Base-by-base conservation (phyloP, 2,888 invertebrate species). In the Unio delphinus region DNA sequence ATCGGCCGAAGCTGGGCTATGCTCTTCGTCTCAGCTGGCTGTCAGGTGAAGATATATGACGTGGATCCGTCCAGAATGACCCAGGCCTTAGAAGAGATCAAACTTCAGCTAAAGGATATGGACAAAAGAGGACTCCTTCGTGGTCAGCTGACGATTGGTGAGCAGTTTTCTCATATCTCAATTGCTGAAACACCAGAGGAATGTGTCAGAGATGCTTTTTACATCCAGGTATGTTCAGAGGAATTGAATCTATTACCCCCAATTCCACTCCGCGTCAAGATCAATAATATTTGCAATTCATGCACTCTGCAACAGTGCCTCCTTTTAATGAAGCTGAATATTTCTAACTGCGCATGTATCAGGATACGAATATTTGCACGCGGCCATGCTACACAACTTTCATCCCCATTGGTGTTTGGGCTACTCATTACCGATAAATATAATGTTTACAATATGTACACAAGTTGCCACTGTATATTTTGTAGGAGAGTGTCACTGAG, bases 1-100 rank as follows among this genome's bases (percentile, higher is more conserved):
- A 98, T 99, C 83, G 99, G 98, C 5, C 93, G 96, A 71, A 97
- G 97, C 83, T 99, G 97, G 97, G 95, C 98, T 0, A 98, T 98
- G 96, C 92, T 98, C 55, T 99, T 97, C 90, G 96, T 97, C 15
- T 78, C 83, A 23, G 95, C 94, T 6, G 97, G 97, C 15, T 98
- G 97, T 89, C 92, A 94, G 87, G 98, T 98, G 54, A 92, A 92
- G 20, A 92, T 99, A 63, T 98, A 93, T 89, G 99, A 99, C 77
- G 79, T 86, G 23, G 72, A 79, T 6, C 69, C 80, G 1, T 75
- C 74, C 1, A 88, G 85, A 67, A 68, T 88, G 6, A 54, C 60
- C 5, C 65, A 71, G 18, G 88, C 88, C 0, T 90, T 96, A 1
- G 92, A 91, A 6, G 94, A 95, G 79, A 94, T 97, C 65, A 90